Percentiles rank a stretch among this genome's conserved stretches.
These are phyloP conservation scores for Esperia sulphurella DNA, from an alignment of 2,888 invertebrate genomes.

Conservation along the genomic window DNA sequence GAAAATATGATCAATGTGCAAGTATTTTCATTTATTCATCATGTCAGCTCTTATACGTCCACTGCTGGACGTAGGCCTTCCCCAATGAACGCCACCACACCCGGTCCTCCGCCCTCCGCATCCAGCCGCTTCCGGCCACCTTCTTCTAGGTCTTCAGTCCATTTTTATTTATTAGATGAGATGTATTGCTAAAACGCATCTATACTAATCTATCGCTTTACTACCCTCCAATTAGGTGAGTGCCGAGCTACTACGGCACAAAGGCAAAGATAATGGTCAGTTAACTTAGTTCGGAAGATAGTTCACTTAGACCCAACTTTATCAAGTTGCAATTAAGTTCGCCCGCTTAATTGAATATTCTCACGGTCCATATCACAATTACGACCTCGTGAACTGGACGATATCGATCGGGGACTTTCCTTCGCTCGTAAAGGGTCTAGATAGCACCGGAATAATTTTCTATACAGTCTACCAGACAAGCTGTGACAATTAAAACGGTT, in stretches of 20 bases:
- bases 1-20: too few species aligned
- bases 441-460: background rate
- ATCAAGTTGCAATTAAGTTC: conserved; percentile 77
- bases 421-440: background rate
- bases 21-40: too few species aligned
- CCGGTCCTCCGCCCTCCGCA: too few species aligned
- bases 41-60: too few species aligned
- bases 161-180: too few species aligned
- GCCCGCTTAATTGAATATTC: conserved; percentile 72
- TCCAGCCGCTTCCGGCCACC: too few species aligned
- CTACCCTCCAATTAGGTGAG: conserved; percentile 66
- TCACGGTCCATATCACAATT: conserved; percentile 70
- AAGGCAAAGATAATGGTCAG: conserved; percentile 79
- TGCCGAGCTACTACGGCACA: conserved; percentile 62
- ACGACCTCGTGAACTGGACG: conserved; percentile 67
- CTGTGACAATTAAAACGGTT: too few species aligned
- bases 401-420: conserved; percentile 47
- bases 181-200: too few species aligned
- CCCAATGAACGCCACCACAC: too few species aligned
- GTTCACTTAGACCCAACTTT: conserved; percentile 75
- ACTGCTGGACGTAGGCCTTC: too few species aligned
- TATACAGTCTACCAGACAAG: too few species aligned
- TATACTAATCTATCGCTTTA: conserved; percentile 23
- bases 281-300: conserved; percentile 77
- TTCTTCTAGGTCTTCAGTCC: too few species aligned